These are phyloP conservation scores for Amitus sp. DNA, from an alignment of 2,888 invertebrate genomes.

Conservation along the genomic window DNA sequence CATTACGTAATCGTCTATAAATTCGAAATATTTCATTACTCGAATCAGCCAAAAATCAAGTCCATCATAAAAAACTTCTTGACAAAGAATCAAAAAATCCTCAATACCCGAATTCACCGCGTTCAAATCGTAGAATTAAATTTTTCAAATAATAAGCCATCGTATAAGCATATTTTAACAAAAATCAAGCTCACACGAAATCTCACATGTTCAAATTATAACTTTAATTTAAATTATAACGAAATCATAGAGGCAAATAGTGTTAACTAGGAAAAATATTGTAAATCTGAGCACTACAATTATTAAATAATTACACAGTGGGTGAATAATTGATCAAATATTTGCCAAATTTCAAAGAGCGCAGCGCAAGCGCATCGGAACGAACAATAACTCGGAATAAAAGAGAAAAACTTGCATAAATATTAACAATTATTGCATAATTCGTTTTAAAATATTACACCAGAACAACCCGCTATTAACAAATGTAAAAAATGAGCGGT, in stretches of 20 bases:
- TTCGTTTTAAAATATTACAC: neutral
- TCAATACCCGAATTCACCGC: no score
- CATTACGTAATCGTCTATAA: no score
- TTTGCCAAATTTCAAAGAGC: neutral
- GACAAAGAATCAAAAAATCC: no score
- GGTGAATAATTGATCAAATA: slow-evolving; percentile 6
- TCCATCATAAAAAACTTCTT: no score
- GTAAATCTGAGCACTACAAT: slow-evolving; percentile 2
- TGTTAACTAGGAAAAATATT: neutral
- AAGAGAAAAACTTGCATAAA: neutral
- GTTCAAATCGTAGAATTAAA: no score
- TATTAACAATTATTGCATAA: neutral
- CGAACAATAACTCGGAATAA: slow-evolving; percentile 2
- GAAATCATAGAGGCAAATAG: no score
- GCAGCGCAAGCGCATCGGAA: neutral
- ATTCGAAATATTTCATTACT: no score
- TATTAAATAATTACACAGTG: slow-evolving; percentile 2
- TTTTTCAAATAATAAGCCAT: no score
- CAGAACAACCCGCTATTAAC: neutral
- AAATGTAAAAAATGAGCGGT: neutral
- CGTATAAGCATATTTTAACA: no score
- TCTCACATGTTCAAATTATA: neutral
- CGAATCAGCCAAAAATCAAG: no score
- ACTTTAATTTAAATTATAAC: neutral
- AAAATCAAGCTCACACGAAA: no score